Evolutionary conservation across 2,797 vertebrate genomes (phyloP), one percentile per base, ranked within the genome.

Genomic region (Microctenopoma stevenorrisi): DNA sequence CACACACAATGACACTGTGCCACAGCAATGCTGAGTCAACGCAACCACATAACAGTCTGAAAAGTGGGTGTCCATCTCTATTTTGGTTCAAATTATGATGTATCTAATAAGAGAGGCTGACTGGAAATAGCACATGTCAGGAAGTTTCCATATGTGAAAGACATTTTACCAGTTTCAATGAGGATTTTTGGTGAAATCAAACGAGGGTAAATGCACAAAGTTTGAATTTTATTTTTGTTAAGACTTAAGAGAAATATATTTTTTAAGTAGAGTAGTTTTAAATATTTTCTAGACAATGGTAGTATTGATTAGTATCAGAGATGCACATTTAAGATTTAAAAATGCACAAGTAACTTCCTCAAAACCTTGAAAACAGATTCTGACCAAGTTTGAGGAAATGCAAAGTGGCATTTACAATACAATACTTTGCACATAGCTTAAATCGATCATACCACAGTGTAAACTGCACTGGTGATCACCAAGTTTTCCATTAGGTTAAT

Each of bases 61-160:
- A 82, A 67, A 68, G 37, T 30, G 57, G 37, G 37, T 53, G 51
- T 73, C 74, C 44, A 54, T 30, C 26, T 68, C 69, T 79, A 69
- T 72, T 82, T 80, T 30, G 42, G 66, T 49, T 62, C 33, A 74
- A 74, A 76, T 79, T 58, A 76, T 28, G 72, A 82, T 63, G 64
- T 61, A 43, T 74, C 37, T 70, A 56, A 65, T 76, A 51, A 68
- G 42, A 68, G 63, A 51, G 37, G 26, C 47, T 15, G 71, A 68
- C 68, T 79, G 68, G 68, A 77, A 82, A 78, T 42, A 26, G 52
- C 14, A 73, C 44, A 51, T 10, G 11, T 53, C 28, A 46, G 51
- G 49, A 72, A 54, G 68, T 56, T 35, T 72, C 35, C 54, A 4
- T 11, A 46, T 40, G 59, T 58, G 16, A 35, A 25, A 71, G 55